Evolutionary conservation across 2,797 vertebrate genomes (phyloP).

Genomic region (Emys orbicularis): DNA sequence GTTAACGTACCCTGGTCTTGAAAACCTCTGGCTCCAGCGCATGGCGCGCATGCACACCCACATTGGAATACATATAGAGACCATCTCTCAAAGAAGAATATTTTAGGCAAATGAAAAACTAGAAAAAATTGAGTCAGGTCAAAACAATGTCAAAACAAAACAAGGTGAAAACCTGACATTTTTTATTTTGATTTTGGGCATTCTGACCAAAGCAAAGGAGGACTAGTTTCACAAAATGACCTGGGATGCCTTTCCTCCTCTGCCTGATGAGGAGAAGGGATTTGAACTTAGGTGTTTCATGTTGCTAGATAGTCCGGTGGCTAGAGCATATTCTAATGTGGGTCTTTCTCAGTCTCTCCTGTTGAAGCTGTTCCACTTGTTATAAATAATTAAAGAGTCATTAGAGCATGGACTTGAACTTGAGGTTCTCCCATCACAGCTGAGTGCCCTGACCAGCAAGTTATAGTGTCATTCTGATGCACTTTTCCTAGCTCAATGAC

Average conservation of each 20-base stretch:
- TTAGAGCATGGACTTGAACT: background rate
- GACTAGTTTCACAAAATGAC: background rate
- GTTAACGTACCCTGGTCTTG: too few species aligned
- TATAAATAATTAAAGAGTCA: background rate
- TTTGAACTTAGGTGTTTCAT: background rate
- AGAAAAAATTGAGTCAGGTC: background rate
- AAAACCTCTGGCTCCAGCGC: too few species aligned
- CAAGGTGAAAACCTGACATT: background rate
- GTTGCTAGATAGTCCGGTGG: background rate
- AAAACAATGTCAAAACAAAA: too few species aligned
- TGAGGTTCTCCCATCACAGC: background rate
- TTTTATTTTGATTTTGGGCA: background rate
- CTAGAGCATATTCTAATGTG: background rate
- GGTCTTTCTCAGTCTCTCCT: background rate
- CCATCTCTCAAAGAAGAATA: too few species aligned
- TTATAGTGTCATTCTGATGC: background rate
- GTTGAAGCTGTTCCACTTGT: background rate
- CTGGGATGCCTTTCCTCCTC: background rate
- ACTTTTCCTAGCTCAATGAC: background rate
- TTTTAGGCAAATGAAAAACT: too few species aligned
- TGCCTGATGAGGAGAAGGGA: background rate
- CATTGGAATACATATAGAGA: too few species aligned
- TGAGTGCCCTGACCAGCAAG: background rate
- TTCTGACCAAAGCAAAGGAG: background rate
- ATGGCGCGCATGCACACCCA: too few species aligned